These are phyloP conservation scores for Tenebrosternarchus preto DNA, from an alignment of 2,113 vertebrate genomes.

Conservation along the genomic window DNA sequence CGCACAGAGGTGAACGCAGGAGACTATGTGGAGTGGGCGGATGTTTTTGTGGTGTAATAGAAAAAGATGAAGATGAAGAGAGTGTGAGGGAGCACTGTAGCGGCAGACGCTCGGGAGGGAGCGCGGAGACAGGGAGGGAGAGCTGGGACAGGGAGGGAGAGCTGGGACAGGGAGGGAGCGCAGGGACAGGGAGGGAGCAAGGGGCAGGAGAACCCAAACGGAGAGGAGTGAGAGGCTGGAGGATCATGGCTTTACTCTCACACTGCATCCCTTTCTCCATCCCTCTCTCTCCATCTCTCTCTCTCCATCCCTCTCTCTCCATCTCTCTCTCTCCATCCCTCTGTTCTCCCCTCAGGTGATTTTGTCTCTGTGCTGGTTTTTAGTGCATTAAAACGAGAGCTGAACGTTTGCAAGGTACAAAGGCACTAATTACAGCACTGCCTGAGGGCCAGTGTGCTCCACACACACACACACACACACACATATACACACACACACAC, in stretches of 20 bases:
- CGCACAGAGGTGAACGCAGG: too few species aligned
- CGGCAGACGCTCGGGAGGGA: background rate
- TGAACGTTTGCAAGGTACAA: slow-evolving; percentile 1
- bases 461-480: background rate
- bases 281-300: too few species aligned
- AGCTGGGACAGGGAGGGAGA: slow-evolving; percentile 25
- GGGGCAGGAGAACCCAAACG: too few species aligned
- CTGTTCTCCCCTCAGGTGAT: slow-evolving; percentile 1
- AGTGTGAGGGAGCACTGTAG: background rate
- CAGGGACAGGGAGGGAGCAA: too few species aligned
- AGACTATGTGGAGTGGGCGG: too few species aligned
- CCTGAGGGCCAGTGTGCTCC: background rate
- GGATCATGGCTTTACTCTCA: too few species aligned
- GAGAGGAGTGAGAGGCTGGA: too few species aligned
- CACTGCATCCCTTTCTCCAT: too few species aligned
- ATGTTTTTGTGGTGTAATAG: background rate
- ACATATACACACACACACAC: slow-evolving; percentile 6
- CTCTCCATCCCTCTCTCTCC: background rate
- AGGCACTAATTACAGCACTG: slow-evolving; percentile 1
- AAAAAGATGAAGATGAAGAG: background rate
- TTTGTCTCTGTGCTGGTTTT: background rate
- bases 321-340: background rate
- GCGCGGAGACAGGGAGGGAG: background rate
- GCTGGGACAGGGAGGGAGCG: too few species aligned
- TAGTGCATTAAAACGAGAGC: slow-evolving; percentile 8